Evolutionary conservation across 37 sponge, comb jelly and placozoan genomes (phyloP).

Genomic region (Ianthella basta): DNA sequence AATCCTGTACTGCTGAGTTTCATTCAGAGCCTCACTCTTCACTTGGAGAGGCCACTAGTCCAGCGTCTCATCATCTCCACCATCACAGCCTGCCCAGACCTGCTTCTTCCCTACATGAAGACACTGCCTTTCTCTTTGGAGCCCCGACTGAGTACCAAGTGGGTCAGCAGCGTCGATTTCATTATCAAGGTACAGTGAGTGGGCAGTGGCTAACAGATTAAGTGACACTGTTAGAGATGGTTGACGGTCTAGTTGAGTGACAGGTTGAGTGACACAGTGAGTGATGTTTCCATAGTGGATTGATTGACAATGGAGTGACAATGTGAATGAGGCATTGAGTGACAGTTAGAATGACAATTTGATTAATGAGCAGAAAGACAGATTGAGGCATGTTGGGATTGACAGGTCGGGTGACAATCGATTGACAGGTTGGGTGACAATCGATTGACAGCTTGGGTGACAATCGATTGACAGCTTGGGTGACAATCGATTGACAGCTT

Average conservation of each 20-base stretch:
- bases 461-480: too few relatives aligned
- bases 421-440: too few relatives aligned
- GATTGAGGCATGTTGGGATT: too few relatives aligned
- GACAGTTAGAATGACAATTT: constrained; percentile 26
- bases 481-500: too few relatives aligned
- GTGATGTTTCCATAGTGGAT: too few relatives aligned
- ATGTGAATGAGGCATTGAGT: too few relatives aligned
- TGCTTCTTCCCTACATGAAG: constrained; percentile 54
- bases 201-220: background rate
- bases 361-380: constrained; percentile 1
- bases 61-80: constrained; percentile 36
- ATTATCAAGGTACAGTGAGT: constrained; percentile 35
- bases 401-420: too few relatives aligned
- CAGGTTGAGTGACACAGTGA: too few relatives aligned
- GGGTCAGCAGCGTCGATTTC: constrained; percentile 52
- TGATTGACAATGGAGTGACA: too few relatives aligned
- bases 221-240: background rate
- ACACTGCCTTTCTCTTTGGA: constrained; percentile 42
- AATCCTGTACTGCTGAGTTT: constrained; percentile 69
- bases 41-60: background rate
- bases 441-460: too few relatives aligned
- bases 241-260: background rate
- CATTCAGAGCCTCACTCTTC: constrained; percentile 39
- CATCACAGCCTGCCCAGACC: constrained; percentile 57
- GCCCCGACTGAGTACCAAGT: constrained; percentile 52